These are phyloP conservation scores for Ascidia mentula DNA, from an alignment of 23 tunicate species.

Conservation along the genomic window DNA sequence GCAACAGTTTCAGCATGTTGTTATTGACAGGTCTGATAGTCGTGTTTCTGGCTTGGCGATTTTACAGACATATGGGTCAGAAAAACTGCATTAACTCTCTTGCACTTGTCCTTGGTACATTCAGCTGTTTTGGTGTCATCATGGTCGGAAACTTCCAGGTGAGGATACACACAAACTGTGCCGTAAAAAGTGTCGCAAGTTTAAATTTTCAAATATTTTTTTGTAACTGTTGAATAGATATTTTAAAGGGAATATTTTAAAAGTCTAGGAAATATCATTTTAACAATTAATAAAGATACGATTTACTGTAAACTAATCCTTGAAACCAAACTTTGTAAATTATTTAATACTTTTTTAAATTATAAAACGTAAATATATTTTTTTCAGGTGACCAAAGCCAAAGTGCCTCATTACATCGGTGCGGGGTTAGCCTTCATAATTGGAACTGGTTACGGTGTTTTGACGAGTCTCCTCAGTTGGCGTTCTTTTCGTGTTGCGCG, in stretches of 20 bases:
- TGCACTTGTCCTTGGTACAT: constrained; percentile 36
- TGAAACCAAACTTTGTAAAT: too few species aligned
- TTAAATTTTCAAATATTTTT: too few species aligned
- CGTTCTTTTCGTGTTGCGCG: constrained; percentile 1
- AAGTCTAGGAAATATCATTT: too few species aligned
- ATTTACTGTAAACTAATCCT: too few species aligned
- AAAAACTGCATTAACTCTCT: constrained; percentile 24
- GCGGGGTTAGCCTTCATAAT: constrained; percentile 59
- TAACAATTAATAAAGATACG: too few species aligned
- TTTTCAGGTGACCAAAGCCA: constrained; percentile 50
- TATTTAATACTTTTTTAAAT: too few species aligned
- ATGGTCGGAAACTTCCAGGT: constrained; percentile 84
- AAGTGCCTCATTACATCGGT: constrained; percentile 75
- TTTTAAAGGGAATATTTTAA: too few species aligned
- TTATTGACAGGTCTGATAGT: constrained; percentile 29
- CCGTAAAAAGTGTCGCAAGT: too few species aligned
- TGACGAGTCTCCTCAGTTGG: constrained; percentile 50
- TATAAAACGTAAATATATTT: too few species aligned
- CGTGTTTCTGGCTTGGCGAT: constrained; percentile 68
- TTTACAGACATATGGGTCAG: constrained; percentile 49
- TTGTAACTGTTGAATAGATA: too few species aligned
- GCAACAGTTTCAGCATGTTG: not conserved
- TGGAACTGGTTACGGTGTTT: constrained; percentile 45
- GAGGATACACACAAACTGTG: too few species aligned
- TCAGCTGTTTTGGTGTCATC: constrained; percentile 66